Conservation (phyloP, 2,113 vertebrate genomes). For the Dipodomys merriami region DNA sequence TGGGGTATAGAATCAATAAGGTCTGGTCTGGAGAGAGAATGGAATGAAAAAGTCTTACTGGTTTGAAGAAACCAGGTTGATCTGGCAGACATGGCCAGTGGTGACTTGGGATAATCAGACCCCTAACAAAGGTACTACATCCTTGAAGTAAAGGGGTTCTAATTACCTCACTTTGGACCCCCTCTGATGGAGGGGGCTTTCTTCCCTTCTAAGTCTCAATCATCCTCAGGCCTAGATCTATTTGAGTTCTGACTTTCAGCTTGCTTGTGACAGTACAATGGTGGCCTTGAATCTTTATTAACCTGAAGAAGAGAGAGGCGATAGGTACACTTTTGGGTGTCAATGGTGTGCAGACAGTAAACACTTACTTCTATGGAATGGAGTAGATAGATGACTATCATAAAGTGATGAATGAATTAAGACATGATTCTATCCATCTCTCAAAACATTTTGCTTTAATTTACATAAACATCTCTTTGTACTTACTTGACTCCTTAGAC, state of each 20-base stretch:
- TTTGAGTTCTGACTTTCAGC: neutral
- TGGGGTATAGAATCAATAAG: neutral
- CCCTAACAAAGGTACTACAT: neutral
- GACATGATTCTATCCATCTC: neutral
- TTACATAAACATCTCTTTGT: neutral
- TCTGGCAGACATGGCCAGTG: neutral
- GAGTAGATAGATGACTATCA: neutral
- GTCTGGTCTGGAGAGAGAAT: neutral
- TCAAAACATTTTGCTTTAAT: neutral
- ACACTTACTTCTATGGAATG: neutral
- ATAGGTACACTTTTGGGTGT: neutral
- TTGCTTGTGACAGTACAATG: neutral
- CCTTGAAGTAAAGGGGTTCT: neutral
- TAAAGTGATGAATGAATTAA: neutral
- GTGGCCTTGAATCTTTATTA: neutral
- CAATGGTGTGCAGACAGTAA: neutral
- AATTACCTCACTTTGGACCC: fast-evolving
- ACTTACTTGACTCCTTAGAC: neutral
- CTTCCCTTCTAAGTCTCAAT: neutral
- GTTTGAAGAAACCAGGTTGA: neutral
- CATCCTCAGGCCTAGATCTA: neutral
- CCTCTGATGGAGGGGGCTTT: neutral
- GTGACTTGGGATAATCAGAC: neutral
- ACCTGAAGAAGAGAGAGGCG: neutral
- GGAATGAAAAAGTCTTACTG: neutral